Percentiles rank a stretch among this genome's conserved stretches.
These are phyloP conservation scores for Zygothrica quintamaculata DNA, from an alignment of 2,888 invertebrate species.

Conservation along the genomic window DNA sequence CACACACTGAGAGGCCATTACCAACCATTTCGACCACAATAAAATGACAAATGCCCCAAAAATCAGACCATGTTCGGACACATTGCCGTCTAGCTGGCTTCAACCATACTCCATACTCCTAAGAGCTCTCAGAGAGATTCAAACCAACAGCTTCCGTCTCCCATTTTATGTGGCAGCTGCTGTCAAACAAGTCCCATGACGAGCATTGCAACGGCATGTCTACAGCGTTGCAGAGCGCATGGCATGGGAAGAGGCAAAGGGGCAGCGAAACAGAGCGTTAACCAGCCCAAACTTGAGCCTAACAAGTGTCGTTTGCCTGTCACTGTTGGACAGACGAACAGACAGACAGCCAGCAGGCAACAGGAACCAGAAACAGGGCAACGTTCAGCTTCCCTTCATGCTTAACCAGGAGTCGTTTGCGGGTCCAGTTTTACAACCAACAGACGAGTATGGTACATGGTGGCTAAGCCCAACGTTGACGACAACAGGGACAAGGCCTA, in stretches of 20 bases:
- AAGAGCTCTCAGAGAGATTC: slow-evolving; percentile 9
- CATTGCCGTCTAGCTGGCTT: slow-evolving; percentile 38
- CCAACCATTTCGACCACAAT: slow-evolving; percentile 73
- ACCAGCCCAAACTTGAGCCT: slow-evolving; percentile 63
- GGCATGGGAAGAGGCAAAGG: slow-evolving; percentile 8
- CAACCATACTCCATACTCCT: slow-evolving; percentile 11
- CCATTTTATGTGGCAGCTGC: slow-evolving; percentile 56
- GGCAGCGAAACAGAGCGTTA: slow-evolving; percentile 2
- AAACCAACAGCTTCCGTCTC: slow-evolving; percentile 1
- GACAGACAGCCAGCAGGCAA: slow-evolving; percentile 24
- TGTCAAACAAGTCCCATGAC: slow-evolving; percentile 78
- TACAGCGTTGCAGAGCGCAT: no score
- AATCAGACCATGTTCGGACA: slow-evolving; percentile 72
- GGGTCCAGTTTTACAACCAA: slow-evolving; percentile 51
- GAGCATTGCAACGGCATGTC: slow-evolving; percentile 66
- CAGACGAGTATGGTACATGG: slow-evolving; percentile 41
- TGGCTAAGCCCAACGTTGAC: slow-evolving; percentile 49
- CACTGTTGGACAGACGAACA: slow-evolving; percentile 52
- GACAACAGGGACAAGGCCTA: slow-evolving; percentile 50
- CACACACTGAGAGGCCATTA: slow-evolving; percentile 50
- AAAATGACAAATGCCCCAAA: slow-evolving; percentile 78
- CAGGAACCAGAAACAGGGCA: slow-evolving; percentile 11
- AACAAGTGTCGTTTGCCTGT: slow-evolving; percentile 75
- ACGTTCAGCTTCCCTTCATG: slow-evolving; percentile 63
- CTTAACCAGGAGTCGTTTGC: slow-evolving; percentile 52